A percentile compares a stretch with the other conserved stretches of the same genome.
These are phyloP conservation scores for Cryptocephalus primarius DNA, from an alignment of 2,888 invertebrate genomes.

Conservation along the genomic window DNA sequence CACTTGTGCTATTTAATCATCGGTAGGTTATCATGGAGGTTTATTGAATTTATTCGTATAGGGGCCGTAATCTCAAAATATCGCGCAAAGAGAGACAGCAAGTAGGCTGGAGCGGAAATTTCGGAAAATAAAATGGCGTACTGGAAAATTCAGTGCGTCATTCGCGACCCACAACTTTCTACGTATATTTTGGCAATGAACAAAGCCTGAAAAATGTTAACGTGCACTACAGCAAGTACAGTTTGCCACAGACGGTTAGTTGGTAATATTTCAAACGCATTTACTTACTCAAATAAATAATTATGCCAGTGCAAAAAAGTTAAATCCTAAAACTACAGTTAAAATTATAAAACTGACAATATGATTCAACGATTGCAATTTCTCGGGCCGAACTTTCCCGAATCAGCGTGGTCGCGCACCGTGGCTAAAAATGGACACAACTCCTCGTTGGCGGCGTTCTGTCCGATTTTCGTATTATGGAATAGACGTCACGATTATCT, in stretches of 20 bases:
- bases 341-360: constrained; percentile 27
- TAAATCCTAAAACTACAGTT: constrained; percentile 23
- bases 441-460: constrained; percentile 20
- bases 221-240: not conserved
- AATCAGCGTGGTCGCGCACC: constrained; percentile 19
- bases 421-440: constrained; percentile 35
- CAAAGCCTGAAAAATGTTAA: not conserved
- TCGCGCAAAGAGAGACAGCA: too few species aligned
- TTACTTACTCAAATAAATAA: constrained; percentile 25
- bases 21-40: too few species aligned
- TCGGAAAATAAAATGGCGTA: not conserved
- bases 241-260: not conserved
- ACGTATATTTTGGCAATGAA: not conserved
- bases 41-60: too few species aligned
- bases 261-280: not conserved
- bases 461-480: constrained; percentile 19
- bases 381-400: constrained; percentile 19
- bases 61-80: too few species aligned
- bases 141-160: not conserved
- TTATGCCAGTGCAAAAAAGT: constrained; percentile 29
- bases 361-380: constrained; percentile 21
- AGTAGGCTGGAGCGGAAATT: not conserved
- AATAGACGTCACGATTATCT: constrained; percentile 5
- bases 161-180: not conserved
- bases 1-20: too few species aligned